Evolutionary conservation across 2,888 invertebrate genomes (phyloP).

Genomic region (Phalera bucephala): DNA sequence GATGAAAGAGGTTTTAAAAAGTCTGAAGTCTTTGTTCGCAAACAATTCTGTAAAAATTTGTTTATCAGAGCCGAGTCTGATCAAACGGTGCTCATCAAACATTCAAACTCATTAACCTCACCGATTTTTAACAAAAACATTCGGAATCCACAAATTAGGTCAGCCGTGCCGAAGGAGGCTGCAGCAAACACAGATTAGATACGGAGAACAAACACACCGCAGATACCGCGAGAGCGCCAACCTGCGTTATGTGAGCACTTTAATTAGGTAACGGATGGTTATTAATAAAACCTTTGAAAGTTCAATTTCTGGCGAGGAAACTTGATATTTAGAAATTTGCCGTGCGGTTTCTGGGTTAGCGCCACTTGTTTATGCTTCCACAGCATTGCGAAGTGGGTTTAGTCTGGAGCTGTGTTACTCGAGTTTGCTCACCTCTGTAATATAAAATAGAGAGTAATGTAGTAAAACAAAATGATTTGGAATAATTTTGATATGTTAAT

Average conservation of each 20-base stretch:
- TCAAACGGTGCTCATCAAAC: not conserved
- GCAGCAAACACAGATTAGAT: slow-evolving; percentile 73
- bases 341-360: no score
- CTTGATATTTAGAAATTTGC: not conserved
- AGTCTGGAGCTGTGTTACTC: no score
- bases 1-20: no score
- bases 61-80: not conserved
- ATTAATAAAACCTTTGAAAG: slow-evolving; percentile 2
- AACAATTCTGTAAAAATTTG: not conserved
- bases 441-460: no score
- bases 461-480: no score
- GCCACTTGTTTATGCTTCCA: no score
- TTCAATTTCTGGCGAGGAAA: not conserved
- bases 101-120: slow-evolving; percentile 6
- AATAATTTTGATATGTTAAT: no score
- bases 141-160: slow-evolving; percentile 55
- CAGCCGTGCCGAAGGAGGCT: slow-evolving; percentile 64
- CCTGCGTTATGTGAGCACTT: slow-evolving; percentile 14
- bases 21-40: no score
- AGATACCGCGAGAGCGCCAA: slow-evolving; percentile 32
- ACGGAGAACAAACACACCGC: slow-evolving; percentile 58
- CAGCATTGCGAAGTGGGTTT: no score
- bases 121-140: slow-evolving; percentile 34
- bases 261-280: slow-evolving; percentile 23
- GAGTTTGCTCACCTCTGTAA: no score